Base-by-base conservation (phyloP, 2,113 vertebrate genomes). In the Lipophrys pholis region DNA sequence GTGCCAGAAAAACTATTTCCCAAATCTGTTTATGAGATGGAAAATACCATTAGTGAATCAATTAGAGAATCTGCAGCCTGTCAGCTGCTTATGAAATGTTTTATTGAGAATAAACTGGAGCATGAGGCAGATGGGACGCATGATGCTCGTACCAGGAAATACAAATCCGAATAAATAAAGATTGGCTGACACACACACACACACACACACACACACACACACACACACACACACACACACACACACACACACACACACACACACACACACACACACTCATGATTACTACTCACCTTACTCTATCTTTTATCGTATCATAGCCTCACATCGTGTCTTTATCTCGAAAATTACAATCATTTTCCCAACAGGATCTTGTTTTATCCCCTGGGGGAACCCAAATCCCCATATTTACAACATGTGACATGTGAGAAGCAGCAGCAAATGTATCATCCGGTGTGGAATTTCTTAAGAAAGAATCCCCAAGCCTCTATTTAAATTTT, bases 31-130 rank as follows among this genome's bases (percentile, higher is more conserved):
- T 71, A 67, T 17, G 30, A 56, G 46, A 50, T 49, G 35, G 71
- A 48, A 53, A 79, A 83, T 58, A 73, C 39, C 52, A 83, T 84
- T 72, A 76, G 61, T 8, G 39, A 76, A 50, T n/a, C n/a, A n/a
- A n/a, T n/a, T n/a, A n/a, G 7, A 38, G 39, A 71, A 63, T 56
- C 39, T 21, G 17, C 8, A 6, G 14, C 15, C 45, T 57, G 60
- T 63, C 30, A 9, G 15, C 52, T 59, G 10, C 57, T 73, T 74
- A 35, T 78, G 63, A 83, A 73, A 60, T 4, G 54, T 45, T 72
- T 51, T 6, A 67, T 50, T 70, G 49, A 62, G 14, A 61, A 54
- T 65, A 48, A 74, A 83, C 62, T 49, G 51, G 16, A 58, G 16
- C 61, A 74, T 64, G 71, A 82, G 65, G 54, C 62, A 69, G 55